These are phyloP conservation scores for Mythimna vitellina DNA, from an alignment of 2,888 invertebrate species.

Conservation along the genomic window DNA sequence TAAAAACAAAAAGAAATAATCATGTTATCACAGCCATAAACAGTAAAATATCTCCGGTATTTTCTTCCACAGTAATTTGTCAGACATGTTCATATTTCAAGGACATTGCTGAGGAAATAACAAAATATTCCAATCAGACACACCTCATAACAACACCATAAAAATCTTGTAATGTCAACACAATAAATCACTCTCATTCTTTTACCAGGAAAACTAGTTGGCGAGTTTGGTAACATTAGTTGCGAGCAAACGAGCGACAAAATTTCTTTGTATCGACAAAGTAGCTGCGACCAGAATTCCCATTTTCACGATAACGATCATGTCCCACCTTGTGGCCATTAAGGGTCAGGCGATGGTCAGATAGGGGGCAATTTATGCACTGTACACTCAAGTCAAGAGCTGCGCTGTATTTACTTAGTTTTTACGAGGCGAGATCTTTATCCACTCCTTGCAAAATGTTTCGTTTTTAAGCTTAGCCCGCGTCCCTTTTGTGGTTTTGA, in stretches of 20 bases:
- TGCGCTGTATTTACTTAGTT: conserved; percentile 83
- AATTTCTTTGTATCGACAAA: conserved; percentile 86
- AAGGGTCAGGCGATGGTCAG: conserved; percentile 87
- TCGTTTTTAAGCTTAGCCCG: conserved; percentile 66
- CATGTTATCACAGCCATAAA: conserved; percentile 16
- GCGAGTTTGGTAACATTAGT: conserved; percentile 71
- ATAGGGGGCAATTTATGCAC: conserved; percentile 88
- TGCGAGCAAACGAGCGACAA: conserved; percentile 81
- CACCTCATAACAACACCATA: conserved; percentile 49
- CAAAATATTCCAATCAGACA: conserved; percentile 46
- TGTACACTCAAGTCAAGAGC: conserved; percentile 85
- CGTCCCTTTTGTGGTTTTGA: conserved; percentile 62
- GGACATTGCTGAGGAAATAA: conserved; percentile 21
- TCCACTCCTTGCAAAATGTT: conserved; percentile 80
- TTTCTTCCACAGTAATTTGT: background rate
- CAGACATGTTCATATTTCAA: conserved; percentile 12
- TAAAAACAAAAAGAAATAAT: conserved; percentile 15
- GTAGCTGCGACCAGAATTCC: conserved; percentile 81
- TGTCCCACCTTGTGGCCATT: conserved; percentile 87
- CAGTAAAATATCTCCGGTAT: conserved; percentile 1
- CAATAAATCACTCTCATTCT: conserved; percentile 68
- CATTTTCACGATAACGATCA: conserved; percentile 86
- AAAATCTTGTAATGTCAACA: conserved; percentile 61
- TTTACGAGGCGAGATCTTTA: conserved; percentile 82
- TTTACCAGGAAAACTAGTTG: conserved; percentile 63